Percentiles rank a stretch among this genome's conserved stretches.
Evolutionary conservation across 2,888 invertebrate species (phyloP).

Genomic region (Brachyopa scutellaris): DNA sequence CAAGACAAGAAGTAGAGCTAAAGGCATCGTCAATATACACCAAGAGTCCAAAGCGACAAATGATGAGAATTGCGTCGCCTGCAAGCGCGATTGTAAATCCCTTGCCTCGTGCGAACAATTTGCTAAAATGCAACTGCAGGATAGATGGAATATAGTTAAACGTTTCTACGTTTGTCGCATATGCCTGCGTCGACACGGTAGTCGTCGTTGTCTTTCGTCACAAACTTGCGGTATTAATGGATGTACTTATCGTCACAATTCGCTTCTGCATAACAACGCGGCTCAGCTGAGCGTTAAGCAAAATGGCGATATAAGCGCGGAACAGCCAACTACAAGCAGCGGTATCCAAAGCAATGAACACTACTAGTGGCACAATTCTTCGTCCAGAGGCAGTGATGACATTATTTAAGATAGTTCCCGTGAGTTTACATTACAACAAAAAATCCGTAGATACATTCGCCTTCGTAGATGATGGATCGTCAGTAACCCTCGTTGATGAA

Average conservation of each 20-base stretch:
- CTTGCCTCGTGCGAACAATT: background rate
- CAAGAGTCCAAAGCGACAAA: background rate
- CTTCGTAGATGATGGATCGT: conserved; percentile 22
- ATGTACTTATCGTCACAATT: conserved; percentile 46
- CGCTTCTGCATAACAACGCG: conserved; percentile 47
- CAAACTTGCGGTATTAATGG: conserved; percentile 27
- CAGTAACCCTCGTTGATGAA: conserved; percentile 10
- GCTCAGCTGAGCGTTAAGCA: background rate
- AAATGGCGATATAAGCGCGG: background rate
- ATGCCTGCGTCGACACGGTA: conserved; percentile 37
- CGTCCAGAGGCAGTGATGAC: background rate
- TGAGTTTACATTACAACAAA: background rate
- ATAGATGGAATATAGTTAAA: conserved; percentile 46
- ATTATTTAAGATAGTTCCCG: no score
- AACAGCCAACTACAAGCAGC: background rate
- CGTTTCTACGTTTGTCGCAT: conserved; percentile 12
- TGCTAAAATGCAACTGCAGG: background rate
- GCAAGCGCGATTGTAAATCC: background rate
- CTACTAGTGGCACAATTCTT: conserved; percentile 15
- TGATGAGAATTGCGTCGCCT: background rate
- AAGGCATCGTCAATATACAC: conserved; percentile 7
- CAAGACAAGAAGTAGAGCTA: background rate
- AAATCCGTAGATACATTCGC: conserved; percentile 5
- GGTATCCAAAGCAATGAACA: background rate
- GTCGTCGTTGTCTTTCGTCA: conserved; percentile 25